These are phyloP conservation scores for Dasypolia templi DNA, from an alignment of 2,888 invertebrate species.

Conservation along the genomic window DNA sequence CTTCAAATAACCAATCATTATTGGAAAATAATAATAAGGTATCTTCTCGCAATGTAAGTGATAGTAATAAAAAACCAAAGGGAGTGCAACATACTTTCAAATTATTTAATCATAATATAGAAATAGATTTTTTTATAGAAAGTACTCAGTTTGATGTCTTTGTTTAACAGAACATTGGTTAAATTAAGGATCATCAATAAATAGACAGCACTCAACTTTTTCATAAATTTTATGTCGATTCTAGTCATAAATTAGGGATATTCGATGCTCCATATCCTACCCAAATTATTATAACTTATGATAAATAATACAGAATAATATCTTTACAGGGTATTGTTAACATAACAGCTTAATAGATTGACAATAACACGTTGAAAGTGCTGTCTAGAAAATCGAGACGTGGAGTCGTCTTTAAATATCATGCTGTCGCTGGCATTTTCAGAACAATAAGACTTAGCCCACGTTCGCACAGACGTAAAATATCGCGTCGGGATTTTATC, in stretches of 20 bases:
- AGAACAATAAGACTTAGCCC: neutral
- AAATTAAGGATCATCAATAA: too few species aligned
- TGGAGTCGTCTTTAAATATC: neutral
- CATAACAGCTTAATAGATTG: neutral
- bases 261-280: neutral
- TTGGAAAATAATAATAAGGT: too few species aligned
- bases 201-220: constrained; percentile 31
- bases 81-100: too few species aligned
- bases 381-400: neutral
- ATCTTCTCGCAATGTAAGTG: too few species aligned
- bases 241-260: constrained; percentile 10
- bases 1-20: too few species aligned
- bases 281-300: neutral
- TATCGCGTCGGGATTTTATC: too few species aligned
- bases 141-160: too few species aligned
- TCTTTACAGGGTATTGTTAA: neutral
- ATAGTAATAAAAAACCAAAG: too few species aligned
- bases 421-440: neutral
- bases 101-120: too few species aligned
- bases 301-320: neutral
- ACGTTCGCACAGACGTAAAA: too few species aligned
- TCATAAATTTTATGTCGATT: constrained; percentile 15
- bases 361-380: neutral
- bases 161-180: too few species aligned
- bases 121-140: too few species aligned